Evolutionary conservation across 2,113 vertebrate genomes (phyloP), one percentile per base, ranked within the genome.

Genomic region (Ailurus styani): DNA sequence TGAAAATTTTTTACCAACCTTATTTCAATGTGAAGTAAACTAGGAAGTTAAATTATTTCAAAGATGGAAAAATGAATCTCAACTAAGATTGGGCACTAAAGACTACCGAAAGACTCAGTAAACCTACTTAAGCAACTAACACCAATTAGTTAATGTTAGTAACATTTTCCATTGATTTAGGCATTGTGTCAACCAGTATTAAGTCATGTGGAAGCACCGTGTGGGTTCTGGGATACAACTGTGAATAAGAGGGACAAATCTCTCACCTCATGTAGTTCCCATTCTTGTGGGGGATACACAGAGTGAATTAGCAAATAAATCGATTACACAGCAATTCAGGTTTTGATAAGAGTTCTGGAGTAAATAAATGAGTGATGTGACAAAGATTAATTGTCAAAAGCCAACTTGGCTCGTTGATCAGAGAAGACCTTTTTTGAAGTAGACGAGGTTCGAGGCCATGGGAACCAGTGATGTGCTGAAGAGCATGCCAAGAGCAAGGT

Each of bases 21-120:
- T 54, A 57, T 87, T 42, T 50, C 25, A 23, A n/a, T 11, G 1
- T 31, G 37, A 95, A 87, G 14, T 64, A 34, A 72, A 77, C 40
- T 15, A 86, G 13, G 20, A 93, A 93, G 66, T 83, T 60, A 50
- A 62, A 83, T 54, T 42, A 70, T 89, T 88, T 79, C 37, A 40
- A 90, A 93, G 47, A 64, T 40, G 52, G 12, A 42, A 81, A 91
- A 66, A 60, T 6, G 12, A 79, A 37, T 27, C 52, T 97, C 62
- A 64, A 21, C 5, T 21, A 82, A 93, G 54, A 81, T 11, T 37
- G 11, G 14, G 15, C 21, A 47, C 10, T 31, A 40, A 64, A 82
- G 77, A 50, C 15, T 5, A 75, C 5, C 31, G 2, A 25, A 14
- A 8, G 5, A 84, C 75, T 87, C 34, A 62, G 31, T 17, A 83